Evolutionary conservation across 1,140 invertebrate genomes (phyloP).

Genomic region (Portunus trituberculatus): DNA sequence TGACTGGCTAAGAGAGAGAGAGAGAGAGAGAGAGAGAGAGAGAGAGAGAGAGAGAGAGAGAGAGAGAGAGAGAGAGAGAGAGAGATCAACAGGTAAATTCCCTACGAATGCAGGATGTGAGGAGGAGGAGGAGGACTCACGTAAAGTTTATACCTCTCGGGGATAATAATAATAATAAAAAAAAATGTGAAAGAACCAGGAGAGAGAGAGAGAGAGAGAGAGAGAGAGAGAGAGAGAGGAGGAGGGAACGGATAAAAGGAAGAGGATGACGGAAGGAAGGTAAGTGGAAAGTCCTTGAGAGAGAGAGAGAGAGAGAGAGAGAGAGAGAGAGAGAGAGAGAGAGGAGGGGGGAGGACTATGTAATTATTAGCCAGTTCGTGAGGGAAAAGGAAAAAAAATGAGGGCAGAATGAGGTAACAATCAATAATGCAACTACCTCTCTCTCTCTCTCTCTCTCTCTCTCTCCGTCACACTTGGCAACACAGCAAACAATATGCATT

Average conservation of each 20-base stretch:
- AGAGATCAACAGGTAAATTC: too few relatives aligned
- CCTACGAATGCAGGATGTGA: too few relatives aligned
- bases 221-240: neutral
- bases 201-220: neutral
- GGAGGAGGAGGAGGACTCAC: too few relatives aligned
- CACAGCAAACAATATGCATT: too few relatives aligned
- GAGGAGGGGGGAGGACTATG: neutral
- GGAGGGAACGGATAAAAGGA: neutral
- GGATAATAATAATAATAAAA: neutral
- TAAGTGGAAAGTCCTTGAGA: neutral
- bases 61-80: too few relatives aligned
- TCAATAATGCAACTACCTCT: neutral
- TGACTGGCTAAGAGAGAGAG: too few relatives aligned
- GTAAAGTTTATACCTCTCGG: too few relatives aligned
- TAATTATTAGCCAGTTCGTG: too few relatives aligned
- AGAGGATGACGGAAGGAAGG: neutral
- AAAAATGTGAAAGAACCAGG: neutral
- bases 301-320: neutral
- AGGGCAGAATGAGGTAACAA: too few relatives aligned
- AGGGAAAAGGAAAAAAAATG: too few relatives aligned
- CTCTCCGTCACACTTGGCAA: neutral
- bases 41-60: too few relatives aligned
- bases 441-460: conserved; percentile 45
- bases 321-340: neutral
- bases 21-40: too few relatives aligned